Base-by-base conservation (phyloP, 2,888 invertebrate species). In the Sphinx pinastri region DNA sequence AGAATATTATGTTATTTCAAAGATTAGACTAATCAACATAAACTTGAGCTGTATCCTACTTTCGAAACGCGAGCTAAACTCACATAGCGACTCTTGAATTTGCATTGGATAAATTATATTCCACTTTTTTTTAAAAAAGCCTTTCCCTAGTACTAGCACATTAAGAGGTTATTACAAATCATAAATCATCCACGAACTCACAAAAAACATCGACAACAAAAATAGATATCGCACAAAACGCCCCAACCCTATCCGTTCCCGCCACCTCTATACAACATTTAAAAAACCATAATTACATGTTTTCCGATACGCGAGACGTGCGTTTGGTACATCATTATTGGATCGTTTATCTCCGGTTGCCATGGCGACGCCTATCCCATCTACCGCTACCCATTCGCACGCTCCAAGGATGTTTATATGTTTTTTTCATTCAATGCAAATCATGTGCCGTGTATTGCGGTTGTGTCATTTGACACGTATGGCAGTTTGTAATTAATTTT, bases 201-300 rank as follows among this genome's bases (percentile, higher is more conserved):
- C 12, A 11, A 60, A 60, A 59, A 16, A 60, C 16, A 47, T 45
- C 45, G 16, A 45, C 12, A 45, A 4, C 10, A 59, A 59, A 45
- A 60, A 74, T 79, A 75, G 75, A 79, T 72, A 72, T 68, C 67
- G 70, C 60, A 54, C 31, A 58, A 71, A 51, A 71, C 12, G n/a
- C 19, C 49, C n/a, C 82, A 78, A 70, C 82, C 70, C 79, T 84
- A 79, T 45, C 19, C 14, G 12, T 14, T 52, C 54, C 38, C 38
- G 63, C 74, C 77, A 75, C 79, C 76, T 79, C 77, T 79, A 79
- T 81, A 81, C 72, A 73, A 77, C 78, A 84, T 85, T 79, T 85
- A 82, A 85, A 55, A 87, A 85, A 78, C 80, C 81, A 83, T 92
- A 91, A 93, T 92, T 89, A 88, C 80, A 89, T 87, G 91, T 91